These are phyloP conservation scores for Astreopora myriophthalma DNA, from an alignment of 64 coral and sea anemone species.

Conservation along the genomic window DNA sequence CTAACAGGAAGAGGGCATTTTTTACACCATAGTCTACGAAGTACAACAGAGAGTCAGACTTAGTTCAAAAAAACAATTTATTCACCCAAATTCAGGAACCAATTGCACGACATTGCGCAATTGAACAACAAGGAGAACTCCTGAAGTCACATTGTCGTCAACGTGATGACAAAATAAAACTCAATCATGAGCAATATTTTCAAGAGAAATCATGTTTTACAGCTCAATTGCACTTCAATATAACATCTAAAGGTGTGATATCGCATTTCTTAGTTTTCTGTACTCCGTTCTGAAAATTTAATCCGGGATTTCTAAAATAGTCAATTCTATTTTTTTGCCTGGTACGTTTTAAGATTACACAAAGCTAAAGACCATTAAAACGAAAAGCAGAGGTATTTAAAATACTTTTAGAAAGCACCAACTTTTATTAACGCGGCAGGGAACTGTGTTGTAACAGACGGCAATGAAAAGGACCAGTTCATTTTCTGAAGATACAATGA, in stretches of 20 bases:
- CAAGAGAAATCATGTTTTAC: conserved; percentile 11
- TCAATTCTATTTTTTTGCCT: background rate
- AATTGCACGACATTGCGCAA: background rate
- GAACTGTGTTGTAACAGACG: background rate
- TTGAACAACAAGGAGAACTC: background rate
- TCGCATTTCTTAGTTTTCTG: background rate
- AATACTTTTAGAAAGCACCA: background rate
- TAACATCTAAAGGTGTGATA: background rate
- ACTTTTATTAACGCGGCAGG: background rate
- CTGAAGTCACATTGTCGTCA: conserved; percentile 23
- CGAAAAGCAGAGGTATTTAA: conserved; percentile 13
- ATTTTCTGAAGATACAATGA: background rate
- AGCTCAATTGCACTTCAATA: background rate
- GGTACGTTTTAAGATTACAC: background rate
- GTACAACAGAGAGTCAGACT: no score
- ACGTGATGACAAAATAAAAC: conserved; percentile 5
- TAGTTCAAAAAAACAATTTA: background rate
- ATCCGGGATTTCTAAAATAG: background rate
- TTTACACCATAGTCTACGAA: background rate
- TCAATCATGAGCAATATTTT: background rate
- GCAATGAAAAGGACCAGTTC: background rate
- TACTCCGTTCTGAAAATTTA: background rate
- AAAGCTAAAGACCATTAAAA: background rate
- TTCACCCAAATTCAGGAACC: background rate
- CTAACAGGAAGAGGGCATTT: background rate